A percentile compares a stretch with the other conserved stretches of the same genome.
phyloP scores from a whole-genome alignment of 2,113 vertebrate genomes.

The Columba janthina region DNA sequence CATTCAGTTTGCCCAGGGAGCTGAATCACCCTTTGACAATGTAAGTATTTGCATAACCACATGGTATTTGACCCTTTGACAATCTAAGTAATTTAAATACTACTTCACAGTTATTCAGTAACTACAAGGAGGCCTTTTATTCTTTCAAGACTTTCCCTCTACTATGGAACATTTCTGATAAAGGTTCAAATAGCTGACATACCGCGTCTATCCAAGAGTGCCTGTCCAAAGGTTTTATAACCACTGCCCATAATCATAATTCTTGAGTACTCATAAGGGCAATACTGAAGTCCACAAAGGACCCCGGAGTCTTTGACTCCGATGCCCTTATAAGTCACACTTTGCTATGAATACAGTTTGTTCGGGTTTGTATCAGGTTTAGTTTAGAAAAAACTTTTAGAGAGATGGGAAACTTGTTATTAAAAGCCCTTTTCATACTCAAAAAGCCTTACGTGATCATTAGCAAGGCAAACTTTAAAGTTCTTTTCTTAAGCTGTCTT shows the following conservation, averaged over 20 bases:
- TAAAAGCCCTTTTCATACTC: not conserved
- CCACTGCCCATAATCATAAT: rapidly evolving
- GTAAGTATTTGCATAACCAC: slow-evolving; percentile 53
- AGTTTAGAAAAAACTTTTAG: not conserved
- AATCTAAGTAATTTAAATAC: not conserved
- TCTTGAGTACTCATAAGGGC: not conserved
- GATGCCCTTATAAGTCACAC: not conserved
- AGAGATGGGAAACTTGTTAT: not conserved
- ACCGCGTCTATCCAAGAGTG: not conserved
- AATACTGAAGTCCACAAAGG: not conserved
- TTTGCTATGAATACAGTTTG: not conserved
- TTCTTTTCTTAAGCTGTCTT: not conserved
- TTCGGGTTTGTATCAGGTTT: rapidly evolving
- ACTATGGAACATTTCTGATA: not conserved
- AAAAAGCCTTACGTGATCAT: not conserved
- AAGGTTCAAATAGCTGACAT: not conserved
- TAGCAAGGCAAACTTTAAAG: not conserved
- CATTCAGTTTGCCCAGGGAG: slow-evolving; percentile 64
- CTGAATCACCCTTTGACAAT: slow-evolving; percentile 62
- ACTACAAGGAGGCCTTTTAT: not conserved
- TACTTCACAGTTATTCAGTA: slow-evolving; percentile 28
- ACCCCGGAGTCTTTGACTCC: not conserved
- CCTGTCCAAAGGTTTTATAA: not conserved
- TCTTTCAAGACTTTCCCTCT: not conserved
- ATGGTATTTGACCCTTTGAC: slow-evolving; percentile 2